Evolutionary conservation across 2,113 vertebrate species (phyloP), one percentile per base, ranked within the genome.

Genomic region (Thymallus thymallus): DNA sequence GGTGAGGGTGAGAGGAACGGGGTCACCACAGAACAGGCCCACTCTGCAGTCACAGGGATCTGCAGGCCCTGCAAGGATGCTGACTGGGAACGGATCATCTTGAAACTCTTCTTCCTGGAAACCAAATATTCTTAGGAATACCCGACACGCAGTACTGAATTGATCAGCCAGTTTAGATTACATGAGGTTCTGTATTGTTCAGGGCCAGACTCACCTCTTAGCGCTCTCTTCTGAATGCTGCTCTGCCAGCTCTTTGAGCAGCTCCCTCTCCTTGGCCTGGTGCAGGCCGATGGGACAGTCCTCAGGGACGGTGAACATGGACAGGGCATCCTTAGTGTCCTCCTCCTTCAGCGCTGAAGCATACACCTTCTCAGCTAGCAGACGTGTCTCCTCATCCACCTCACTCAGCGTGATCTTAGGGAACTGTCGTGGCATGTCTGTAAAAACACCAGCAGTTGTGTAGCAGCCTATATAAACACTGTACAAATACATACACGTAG

Each of bases 201-300:
- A 30, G 4, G 41, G 62, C 18, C 24, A 18, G 26, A 13, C 92
- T 73, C 87, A 98, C 98, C 96, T 96, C 91, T 96, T 97, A 0
- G 92, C 82, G 0, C 92, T 95, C 84, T 96, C 94, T 82, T 90
- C 89, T 2, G 97, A 99, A 80, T 95, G 93, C 73, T 97, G 94
- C 81, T 99, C 98, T 0, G 94, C 95, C 77, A 98, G 73, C 83
- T 97, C 98, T 81, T 95, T 98, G 74, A 94, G 94, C 62, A 99
- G 90, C 77, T 99, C 96, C 24, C 94, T 88, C 14, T 98, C 95
- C 87, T 96, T 96, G 79, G 95, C 96, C 86, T 99, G 95, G 74
- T 95, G 93, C 76, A 98, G 93, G 80, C 95, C 94, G 0, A 99
- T 98, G 1, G 97, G 97, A 76, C 96, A 98, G 88, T 99, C 97